Evolutionary conservation across 2,113 vertebrate species (phyloP), one percentile per base, ranked within the genome.

Genomic region (Sorex fumeus): DNA sequence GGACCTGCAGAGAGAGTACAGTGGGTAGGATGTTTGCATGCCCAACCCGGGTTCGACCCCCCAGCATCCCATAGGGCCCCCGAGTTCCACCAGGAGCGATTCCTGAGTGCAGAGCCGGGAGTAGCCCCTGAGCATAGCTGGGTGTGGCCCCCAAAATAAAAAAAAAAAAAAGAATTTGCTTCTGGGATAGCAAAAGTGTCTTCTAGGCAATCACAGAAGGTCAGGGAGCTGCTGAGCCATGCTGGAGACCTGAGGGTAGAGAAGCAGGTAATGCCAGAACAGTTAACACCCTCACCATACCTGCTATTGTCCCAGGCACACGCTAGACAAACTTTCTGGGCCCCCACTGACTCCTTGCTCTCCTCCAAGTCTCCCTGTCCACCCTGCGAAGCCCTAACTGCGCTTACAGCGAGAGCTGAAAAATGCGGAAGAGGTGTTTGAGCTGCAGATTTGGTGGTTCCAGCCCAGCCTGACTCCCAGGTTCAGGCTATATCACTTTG

Each of bases 201-300:
- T 50, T 9, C 47, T 50, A 50, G 47, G 47, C 9, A 50, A 13
- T 13, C 13, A 13, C 13, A 50, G 47, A 50, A 9, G 57, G 57
- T 60, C 57, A 60, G 57, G 25, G 64, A 0, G 6, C 78, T 71
- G 70, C 47, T 9, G 2, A 50, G 6, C 47, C 47, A 50, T 9
- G 47, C 47, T 50, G 69, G 86, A 66, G 32, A 30, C 78, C 40
- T 16, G 47, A 66, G 23, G 69, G 80, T 32, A 30, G 27, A 87
- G 69, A 85, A 76, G 19, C 28, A 34, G 50, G 67, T 47, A 27
- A 62, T 90, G 34, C 45, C 71, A 34, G 23, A 75, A 57, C 21
- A 27, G 0, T 23, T 10, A 50, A 18, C 45, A 5, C 74, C 2
- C 1, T 13, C 2, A 25, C 50, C 30, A 2, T 2, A 16, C 15